Percentiles rank a stretch among this genome's conserved stretches.
These are phyloP conservation scores for Atherinosoma microstoma DNA, from an alignment of 2,797 vertebrate genomes.

Conservation along the genomic window DNA sequence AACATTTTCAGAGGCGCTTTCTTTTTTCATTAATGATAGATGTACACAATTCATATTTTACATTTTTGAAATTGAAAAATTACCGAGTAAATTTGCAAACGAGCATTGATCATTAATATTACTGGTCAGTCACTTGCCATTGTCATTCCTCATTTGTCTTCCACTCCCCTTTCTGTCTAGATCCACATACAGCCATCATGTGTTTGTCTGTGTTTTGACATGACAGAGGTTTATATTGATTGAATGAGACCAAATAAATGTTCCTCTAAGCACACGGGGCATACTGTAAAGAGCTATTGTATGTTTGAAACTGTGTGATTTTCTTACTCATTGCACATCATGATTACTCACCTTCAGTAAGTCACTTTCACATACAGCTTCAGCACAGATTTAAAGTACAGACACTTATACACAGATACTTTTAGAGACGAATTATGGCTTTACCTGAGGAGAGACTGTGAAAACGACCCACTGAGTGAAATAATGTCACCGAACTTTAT, in stretches of 20 bases:
- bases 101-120: background rate
- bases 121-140: no score
- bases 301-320: background rate
- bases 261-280: background rate
- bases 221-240: constrained; percentile 13
- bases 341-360: constrained; percentile 6
- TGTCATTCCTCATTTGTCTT: background rate
- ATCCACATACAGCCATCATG: background rate
- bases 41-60: background rate
- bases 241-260: constrained; percentile 7
- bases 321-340: constrained; percentile 12
- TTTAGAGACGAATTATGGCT: background rate
- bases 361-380: background rate
- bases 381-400: constrained; percentile 1
- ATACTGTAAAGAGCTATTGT: background rate
- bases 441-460: constrained; percentile 2
- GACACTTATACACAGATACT: background rate
- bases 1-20: no score
- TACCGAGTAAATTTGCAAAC: background rate
- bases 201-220: constrained; percentile 2
- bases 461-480: constrained; percentile 23
- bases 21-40: background rate
- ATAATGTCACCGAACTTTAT: constrained; percentile 25
- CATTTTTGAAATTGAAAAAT: no score
- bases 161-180: background rate